Evolutionary conservation across 2,113 vertebrate species (phyloP).

Genomic region (Hydrochoerus hydrochaeris): DNA sequence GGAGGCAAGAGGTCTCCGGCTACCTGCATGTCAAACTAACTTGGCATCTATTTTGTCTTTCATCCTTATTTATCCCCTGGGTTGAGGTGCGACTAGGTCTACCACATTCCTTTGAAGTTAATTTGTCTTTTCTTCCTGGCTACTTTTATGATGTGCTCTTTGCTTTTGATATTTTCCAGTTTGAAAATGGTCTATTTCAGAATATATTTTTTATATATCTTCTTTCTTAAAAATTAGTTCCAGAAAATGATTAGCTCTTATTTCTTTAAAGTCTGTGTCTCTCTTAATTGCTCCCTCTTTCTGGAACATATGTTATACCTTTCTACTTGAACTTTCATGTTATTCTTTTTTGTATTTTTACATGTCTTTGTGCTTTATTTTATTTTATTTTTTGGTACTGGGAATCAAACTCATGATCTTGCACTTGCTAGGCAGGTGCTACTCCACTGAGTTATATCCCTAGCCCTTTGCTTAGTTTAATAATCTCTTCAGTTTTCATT

Average conservation of each 20-base stretch:
- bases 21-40: neutral
- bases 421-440: too few species aligned
- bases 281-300: neutral
- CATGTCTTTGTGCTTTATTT: neutral
- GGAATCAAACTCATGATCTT: too few species aligned
- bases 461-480: neutral
- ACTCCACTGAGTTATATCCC: too few species aligned
- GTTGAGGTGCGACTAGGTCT: neutral
- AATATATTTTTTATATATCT: neutral
- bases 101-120: constrained; percentile 11
- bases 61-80: neutral
- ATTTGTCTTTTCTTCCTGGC: neutral
- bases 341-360: neutral
- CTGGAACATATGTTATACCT: neutral
- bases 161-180: constrained; percentile 3
- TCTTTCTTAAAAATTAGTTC: neutral
- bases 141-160: constrained; percentile 9
- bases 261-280: constrained; percentile 47
- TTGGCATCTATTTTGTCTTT: neutral
- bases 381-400: neutral
- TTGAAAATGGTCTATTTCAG: neutral
- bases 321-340: neutral
- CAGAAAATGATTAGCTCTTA: neutral
- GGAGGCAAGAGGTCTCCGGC: neutral
- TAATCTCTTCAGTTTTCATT: neutral